A percentile compares a stretch with the other conserved stretches of the same genome.
These are phyloP conservation scores for Erebia ligea DNA, from an alignment of 2,888 invertebrate genomes.

Conservation along the genomic window DNA sequence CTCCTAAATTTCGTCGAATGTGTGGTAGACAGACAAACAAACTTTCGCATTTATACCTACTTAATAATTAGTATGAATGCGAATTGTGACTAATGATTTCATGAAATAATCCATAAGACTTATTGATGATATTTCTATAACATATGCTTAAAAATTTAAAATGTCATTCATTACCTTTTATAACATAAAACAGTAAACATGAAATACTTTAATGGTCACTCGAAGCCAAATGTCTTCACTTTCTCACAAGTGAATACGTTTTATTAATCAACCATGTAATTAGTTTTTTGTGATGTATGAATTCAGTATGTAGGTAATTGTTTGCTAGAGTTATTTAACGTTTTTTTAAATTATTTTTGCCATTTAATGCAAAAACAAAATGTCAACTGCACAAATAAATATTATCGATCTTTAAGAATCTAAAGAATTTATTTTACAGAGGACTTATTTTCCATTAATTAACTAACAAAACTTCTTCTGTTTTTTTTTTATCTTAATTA, in stretches of 20 bases:
- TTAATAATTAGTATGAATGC: too few species aligned
- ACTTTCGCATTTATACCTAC: too few species aligned
- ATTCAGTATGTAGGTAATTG: conserved; percentile 6
- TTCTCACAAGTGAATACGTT: conserved; percentile 16
- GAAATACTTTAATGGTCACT: conserved; percentile 5
- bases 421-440: background rate
- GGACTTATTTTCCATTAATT: background rate
- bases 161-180: background rate
- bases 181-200: background rate
- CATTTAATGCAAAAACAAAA: background rate
- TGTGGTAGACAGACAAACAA: too few species aligned
- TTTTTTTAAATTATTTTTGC: background rate
- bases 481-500: too few species aligned
- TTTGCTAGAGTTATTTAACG: background rate
- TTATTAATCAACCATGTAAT: conserved; percentile 14
- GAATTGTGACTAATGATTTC: too few species aligned
- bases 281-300: conserved; percentile 8
- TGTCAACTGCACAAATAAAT: conserved; percentile 1
- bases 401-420: conserved; percentile 3
- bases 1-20: too few species aligned
- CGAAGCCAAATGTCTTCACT: conserved; percentile 4
- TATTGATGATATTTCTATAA: too few species aligned
- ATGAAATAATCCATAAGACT: too few species aligned
- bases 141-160: background rate
- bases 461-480: too few species aligned